A percentile compares a stretch with the other conserved stretches of the same genome.
Conservation (phyloP, 2,113 vertebrate genomes). For the Antennarius striatus region DNA sequence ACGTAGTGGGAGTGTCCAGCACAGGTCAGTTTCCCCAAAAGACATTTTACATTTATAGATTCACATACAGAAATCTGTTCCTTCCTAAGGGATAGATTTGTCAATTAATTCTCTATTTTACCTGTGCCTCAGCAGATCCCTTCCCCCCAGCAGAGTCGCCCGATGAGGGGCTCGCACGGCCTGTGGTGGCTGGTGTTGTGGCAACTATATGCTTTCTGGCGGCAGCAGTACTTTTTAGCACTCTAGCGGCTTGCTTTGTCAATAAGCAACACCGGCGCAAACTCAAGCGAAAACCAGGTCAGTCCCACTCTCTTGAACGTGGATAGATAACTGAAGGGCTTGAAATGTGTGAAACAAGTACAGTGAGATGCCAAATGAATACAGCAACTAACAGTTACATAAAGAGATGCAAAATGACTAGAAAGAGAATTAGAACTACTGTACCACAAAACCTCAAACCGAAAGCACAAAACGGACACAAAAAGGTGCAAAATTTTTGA, state of each 20-base stretch:
- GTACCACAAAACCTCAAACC: not conserved
- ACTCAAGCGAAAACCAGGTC: constrained; percentile 97
- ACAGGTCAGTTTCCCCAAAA: constrained; percentile 83
- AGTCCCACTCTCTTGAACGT: constrained; percentile 37
- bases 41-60: not conserved
- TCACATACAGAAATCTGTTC: not conserved
- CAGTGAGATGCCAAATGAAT: not conserved
- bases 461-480: not conserved
- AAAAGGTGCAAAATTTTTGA: too few relatives aligned
- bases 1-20: constrained; percentile 96
- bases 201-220: constrained; percentile 99
- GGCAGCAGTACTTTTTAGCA: constrained; percentile 96
- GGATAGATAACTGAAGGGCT: constrained; percentile 22
- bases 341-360: not conserved
- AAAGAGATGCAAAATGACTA: not conserved
- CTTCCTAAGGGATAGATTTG: not conserved
- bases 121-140: constrained; percentile 81
- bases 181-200: constrained; percentile 95
- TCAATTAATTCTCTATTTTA: not conserved
- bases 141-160: constrained; percentile 93
- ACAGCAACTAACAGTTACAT: not conserved
- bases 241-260: constrained; percentile 96
- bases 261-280: constrained; percentile 98
- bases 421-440: too few relatives aligned
- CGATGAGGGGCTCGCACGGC: constrained; percentile 93